Conservation (phyloP, 2,888 invertebrate genomes). For the Oscheius myriophilus region DNA sequence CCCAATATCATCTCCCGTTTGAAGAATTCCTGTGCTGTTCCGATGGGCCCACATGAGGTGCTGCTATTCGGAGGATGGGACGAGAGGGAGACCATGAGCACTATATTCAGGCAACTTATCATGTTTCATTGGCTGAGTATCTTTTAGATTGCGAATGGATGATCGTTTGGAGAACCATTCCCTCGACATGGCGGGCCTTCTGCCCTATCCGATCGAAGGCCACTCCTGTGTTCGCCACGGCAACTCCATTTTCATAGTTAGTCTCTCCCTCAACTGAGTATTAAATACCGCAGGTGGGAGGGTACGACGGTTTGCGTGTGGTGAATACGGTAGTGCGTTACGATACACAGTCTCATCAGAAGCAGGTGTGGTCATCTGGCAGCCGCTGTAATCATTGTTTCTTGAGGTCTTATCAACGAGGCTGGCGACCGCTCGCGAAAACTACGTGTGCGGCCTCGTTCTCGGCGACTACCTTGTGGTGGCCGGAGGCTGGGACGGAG, state of each 20-base stretch:
- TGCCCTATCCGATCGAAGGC: constrained; percentile 48
- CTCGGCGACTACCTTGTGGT: constrained; percentile 45
- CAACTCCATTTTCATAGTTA: constrained; percentile 16
- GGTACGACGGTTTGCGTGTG: constrained; percentile 52
- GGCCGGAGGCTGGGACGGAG: constrained; percentile 65
- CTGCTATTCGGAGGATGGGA: constrained; percentile 67
- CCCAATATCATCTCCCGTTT: constrained; percentile 20
- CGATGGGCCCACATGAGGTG: constrained; percentile 30
- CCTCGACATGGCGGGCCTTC: constrained; percentile 25
- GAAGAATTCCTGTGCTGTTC: constrained; percentile 36
- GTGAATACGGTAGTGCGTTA: constrained; percentile 43
- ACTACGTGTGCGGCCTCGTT: constrained; percentile 50
- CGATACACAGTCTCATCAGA: constrained; percentile 34
- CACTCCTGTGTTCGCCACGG: constrained; percentile 3
- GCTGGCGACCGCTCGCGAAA: constrained; percentile 54
- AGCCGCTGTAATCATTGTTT: too few species aligned
- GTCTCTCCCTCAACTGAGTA: neutral
- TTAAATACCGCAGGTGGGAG: constrained; percentile 40
- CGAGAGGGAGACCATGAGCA: constrained; percentile 51
- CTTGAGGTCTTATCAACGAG: constrained; percentile 38
- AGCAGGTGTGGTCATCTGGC: constrained; percentile 12
- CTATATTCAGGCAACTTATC: constrained; percentile 43
- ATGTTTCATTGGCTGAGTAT: constrained; percentile 18
- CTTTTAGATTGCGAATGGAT: constrained; percentile 14
- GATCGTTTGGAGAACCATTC: constrained; percentile 1